These are phyloP conservation scores for Lamellibrachia satsuma DNA, from an alignment of 2,888 invertebrate genomes.

Conservation along the genomic window DNA sequence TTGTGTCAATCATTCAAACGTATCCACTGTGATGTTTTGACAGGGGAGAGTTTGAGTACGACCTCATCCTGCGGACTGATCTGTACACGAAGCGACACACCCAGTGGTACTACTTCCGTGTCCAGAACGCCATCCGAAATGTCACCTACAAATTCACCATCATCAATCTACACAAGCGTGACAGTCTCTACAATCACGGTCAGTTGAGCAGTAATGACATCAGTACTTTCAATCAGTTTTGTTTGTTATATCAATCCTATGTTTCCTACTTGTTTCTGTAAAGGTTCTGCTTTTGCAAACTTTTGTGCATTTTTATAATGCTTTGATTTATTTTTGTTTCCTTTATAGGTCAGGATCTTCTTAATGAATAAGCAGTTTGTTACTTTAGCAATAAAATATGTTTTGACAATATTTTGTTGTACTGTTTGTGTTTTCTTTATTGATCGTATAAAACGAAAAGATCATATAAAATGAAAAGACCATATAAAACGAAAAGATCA, in stretches of 20 bases:
- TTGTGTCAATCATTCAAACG: not conserved
- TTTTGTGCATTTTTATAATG: too few relatives aligned
- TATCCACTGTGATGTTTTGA: not conserved
- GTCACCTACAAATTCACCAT: constrained; percentile 62
- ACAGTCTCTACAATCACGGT: constrained; percentile 65
- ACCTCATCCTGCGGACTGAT: constrained; percentile 64
- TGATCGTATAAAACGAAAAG: too few relatives aligned
- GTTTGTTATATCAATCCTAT: too few relatives aligned
- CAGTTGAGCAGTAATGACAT: constrained; percentile 30
- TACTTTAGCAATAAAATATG: not conserved
- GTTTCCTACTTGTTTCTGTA: too few relatives aligned
- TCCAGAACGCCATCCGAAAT: constrained; percentile 57
- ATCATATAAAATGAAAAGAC: too few relatives aligned
- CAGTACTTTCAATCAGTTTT: too few relatives aligned
- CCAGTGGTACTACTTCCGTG: constrained; percentile 66
- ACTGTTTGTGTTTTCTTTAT: not conserved
- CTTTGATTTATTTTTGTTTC: too few relatives aligned
- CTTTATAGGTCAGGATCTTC: too few relatives aligned
- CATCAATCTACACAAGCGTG: constrained; percentile 62
- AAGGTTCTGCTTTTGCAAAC: too few relatives aligned
- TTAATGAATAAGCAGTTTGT: not conserved
- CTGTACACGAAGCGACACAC: constrained; percentile 65
- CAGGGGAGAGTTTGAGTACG: constrained; percentile 65
- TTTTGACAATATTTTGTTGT: not conserved
- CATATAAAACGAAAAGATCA: too few relatives aligned